phyloP scores from a whole-genome alignment of 2,888 invertebrate genomes.

The Yponomeuta malinellus region DNA sequence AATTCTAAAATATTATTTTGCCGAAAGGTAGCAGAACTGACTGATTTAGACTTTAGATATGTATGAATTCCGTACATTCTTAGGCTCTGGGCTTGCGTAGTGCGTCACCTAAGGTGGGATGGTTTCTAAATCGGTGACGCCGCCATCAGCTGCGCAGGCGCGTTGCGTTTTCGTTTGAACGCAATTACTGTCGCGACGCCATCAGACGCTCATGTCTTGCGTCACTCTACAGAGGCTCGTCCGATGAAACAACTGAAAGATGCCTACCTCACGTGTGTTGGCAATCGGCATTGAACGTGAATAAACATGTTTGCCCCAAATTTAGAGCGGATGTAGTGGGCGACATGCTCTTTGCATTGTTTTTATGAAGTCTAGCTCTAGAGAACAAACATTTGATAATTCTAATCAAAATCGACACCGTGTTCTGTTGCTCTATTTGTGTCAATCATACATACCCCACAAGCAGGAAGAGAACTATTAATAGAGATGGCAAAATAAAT shows the following conservation, averaged over 20 bases:
- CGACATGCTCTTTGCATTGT: slow-evolving; percentile 22
- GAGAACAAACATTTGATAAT: neutral
- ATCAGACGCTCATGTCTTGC: slow-evolving; percentile 23
- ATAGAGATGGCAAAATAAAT: neutral
- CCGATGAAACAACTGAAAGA: slow-evolving; percentile 25
- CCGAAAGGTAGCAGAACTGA: no score
- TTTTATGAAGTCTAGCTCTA: neutral
- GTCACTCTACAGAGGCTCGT: slow-evolving; percentile 32
- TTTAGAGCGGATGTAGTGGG: slow-evolving; percentile 23
- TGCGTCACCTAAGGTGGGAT: slow-evolving; percentile 50
- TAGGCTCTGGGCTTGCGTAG: slow-evolving; percentile 47
- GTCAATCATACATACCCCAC: neutral
- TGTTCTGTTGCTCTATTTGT: neutral
- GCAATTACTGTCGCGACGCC: slow-evolving; percentile 6
- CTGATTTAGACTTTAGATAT: neutral
- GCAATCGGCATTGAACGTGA: slow-evolving; percentile 34
- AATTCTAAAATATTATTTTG: no score
- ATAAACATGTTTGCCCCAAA: slow-evolving; percentile 17
- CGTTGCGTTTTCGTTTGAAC: slow-evolving; percentile 8
- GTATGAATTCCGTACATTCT: neutral
- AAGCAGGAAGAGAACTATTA: neutral
- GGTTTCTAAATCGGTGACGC: slow-evolving; percentile 73
- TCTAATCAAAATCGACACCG: neutral
- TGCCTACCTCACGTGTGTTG: slow-evolving; percentile 26
- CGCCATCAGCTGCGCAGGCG: slow-evolving; percentile 21